Percentiles rank a stretch among this genome's conserved stretches.
Conservation (phyloP, 1,140 invertebrate genomes). For the Heliothis subflexa region DNA sequence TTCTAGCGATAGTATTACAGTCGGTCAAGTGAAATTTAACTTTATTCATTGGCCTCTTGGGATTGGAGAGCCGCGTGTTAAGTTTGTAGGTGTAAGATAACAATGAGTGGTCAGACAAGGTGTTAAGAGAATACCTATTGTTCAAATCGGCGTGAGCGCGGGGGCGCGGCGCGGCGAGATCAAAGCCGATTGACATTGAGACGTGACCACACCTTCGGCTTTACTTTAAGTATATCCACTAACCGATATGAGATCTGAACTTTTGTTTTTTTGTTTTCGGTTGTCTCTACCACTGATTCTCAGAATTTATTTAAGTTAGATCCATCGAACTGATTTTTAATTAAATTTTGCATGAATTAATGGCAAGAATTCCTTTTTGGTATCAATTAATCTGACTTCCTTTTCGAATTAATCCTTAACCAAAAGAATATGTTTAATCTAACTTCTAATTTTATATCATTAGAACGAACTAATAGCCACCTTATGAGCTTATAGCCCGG, state of each 20-base stretch:
- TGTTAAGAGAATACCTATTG: conserved; percentile 62
- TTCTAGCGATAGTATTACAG: conserved; percentile 17
- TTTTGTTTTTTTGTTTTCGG: conserved; percentile 18
- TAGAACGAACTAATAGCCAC: background rate
- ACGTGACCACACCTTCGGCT: conserved; percentile 60
- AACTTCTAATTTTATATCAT: no score
- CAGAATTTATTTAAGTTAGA: background rate
- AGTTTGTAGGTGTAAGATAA: conserved; percentile 47
- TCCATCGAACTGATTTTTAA: no score
- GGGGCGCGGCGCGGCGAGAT: conserved; percentile 59
- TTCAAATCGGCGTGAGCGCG: conserved; percentile 55
- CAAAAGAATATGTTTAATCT: no score
- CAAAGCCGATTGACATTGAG: conserved; percentile 60
- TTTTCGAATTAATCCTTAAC: no score
- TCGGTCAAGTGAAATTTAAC: conserved; percentile 37
- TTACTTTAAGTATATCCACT: conserved; percentile 25
- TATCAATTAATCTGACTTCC: no score
- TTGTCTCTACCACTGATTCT: conserved; percentile 21
- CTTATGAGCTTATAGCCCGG: background rate
- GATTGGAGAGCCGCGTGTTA: conserved; percentile 12
- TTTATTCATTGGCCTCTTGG: conserved; percentile 2
- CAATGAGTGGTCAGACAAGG: conserved; percentile 56
- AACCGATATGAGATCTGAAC: conserved; percentile 9
- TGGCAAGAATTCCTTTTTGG: no score
- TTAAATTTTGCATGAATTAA: no score